These are phyloP conservation scores for Drosophila infuscata DNA, from an alignment of 2,888 invertebrate species.

Conservation along the genomic window DNA sequence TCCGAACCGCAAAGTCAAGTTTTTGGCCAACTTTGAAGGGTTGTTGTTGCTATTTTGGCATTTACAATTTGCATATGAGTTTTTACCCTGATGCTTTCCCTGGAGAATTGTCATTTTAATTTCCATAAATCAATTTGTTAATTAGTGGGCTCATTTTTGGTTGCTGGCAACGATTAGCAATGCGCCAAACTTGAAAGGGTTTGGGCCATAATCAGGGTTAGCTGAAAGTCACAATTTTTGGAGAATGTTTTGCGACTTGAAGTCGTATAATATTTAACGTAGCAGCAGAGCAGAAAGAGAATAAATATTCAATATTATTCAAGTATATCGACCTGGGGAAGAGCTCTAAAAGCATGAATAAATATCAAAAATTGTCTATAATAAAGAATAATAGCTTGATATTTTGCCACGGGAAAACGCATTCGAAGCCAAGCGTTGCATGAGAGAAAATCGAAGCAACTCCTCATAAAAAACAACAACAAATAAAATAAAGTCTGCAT, in stretches of 20 bases:
- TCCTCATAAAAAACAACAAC: conserved; percentile 28
- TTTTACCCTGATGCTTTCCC: conserved; percentile 50
- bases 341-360: conserved; percentile 6
- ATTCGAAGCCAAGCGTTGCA: neutral
- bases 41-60: conserved; percentile 47
- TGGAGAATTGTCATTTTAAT: conserved; percentile 77
- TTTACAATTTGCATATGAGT: conserved; percentile 78
- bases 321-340: neutral
- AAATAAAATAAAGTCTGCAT: conserved; percentile 53
- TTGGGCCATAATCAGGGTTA: conserved; percentile 14
- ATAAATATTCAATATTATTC: neutral
- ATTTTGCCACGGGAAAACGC: neutral
- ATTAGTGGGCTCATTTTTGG: conserved; percentile 77
- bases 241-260: neutral
- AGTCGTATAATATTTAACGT: neutral
- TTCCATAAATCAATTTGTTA: conserved; percentile 84
- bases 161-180: conserved; percentile 63
- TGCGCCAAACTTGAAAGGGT: neutral
- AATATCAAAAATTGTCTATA: conserved; percentile 28
- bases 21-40: conserved; percentile 60
- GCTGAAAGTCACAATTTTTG: neutral
- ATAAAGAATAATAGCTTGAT: conserved; percentile 10
- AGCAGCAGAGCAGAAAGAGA: neutral
- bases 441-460: neutral
- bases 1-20: conserved; percentile 67